Conservation (phyloP, 2,888 invertebrate genomes). For the Parochlus steinenii region DNA sequence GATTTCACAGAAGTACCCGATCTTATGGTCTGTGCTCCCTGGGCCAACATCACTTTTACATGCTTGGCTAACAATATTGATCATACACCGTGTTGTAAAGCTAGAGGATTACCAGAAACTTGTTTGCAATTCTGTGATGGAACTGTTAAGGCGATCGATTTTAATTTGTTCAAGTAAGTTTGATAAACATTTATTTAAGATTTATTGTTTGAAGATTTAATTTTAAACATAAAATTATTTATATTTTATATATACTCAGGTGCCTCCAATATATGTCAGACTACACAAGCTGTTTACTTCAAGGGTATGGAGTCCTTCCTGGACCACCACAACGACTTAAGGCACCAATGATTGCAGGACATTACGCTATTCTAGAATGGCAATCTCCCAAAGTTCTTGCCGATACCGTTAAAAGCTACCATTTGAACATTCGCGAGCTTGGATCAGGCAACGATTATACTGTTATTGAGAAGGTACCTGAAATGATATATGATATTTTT, state of each 20-base stretch:
- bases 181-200: not conserved
- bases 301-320: conserved; percentile 70
- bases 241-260: conserved; percentile 24
- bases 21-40: conserved; percentile 78
- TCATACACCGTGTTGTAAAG: conserved; percentile 64
- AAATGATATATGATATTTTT: not conserved
- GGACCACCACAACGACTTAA: conserved; percentile 52
- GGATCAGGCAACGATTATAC: conserved; percentile 38
- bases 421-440: conserved; percentile 41
- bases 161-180: conserved; percentile 65
- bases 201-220: not conserved
- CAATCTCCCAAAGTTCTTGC: conserved; percentile 48
- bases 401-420: conserved; percentile 52
- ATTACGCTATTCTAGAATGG: conserved; percentile 67
- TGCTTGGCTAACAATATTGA: conserved; percentile 66
- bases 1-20: conserved; percentile 40
- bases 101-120: conserved; percentile 53
- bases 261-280: conserved; percentile 68
- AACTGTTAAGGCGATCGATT: conserved; percentile 60
- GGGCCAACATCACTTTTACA: conserved; percentile 65
- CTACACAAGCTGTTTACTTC: conserved; percentile 65
- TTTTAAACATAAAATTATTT: not conserved
- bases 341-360: conserved; percentile 55
- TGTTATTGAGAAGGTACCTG: conserved; percentile 33
- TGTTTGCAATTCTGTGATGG: conserved; percentile 67